Percentiles rank a stretch among this genome's conserved stretches.
phyloP scores from a whole-genome alignment of 64 coral and sea anemone genomes.

The Platygyra sinensis region DNA sequence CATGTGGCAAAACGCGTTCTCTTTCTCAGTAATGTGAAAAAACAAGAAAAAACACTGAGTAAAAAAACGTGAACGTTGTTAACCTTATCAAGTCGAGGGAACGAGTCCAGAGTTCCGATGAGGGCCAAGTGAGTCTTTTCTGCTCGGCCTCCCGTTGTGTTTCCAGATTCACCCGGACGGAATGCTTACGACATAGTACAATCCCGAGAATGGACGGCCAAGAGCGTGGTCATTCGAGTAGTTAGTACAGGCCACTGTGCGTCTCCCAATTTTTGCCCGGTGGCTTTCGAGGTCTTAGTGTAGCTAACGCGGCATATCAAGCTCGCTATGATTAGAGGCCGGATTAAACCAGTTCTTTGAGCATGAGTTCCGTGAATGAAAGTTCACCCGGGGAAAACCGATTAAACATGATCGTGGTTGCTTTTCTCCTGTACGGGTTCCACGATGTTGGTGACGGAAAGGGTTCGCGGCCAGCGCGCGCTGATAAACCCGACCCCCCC shows the following conservation, averaged over 20 bases:
- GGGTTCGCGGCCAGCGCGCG: slow-evolving; percentile 18
- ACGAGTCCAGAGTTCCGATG: slow-evolving; percentile 49
- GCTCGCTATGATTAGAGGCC: slow-evolving; percentile 56
- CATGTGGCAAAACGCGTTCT: no score
- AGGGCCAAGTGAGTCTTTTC: neutral
- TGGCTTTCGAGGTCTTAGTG: slow-evolving; percentile 38
- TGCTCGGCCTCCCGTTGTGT: neutral
- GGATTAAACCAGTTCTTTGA: slow-evolving; percentile 53
- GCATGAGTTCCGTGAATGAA: slow-evolving; percentile 63
- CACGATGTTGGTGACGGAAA: slow-evolving; percentile 19
- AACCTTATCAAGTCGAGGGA: slow-evolving; percentile 65
- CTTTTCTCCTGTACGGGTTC: slow-evolving; percentile 24
- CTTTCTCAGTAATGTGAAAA: neutral
- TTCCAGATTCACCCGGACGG: slow-evolving; percentile 17
- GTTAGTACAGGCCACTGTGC: slow-evolving; percentile 43
- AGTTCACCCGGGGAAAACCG: slow-evolving; percentile 61
- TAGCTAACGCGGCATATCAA: slow-evolving; percentile 47
- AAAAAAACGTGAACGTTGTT: neutral
- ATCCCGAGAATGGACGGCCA: slow-evolving; percentile 57
- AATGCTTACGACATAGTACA: slow-evolving; percentile 33
- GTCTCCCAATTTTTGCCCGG: slow-evolving; percentile 52
- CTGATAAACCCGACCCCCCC: slow-evolving; percentile 42
- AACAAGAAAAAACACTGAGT: neutral
- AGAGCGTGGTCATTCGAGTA: slow-evolving; percentile 33
- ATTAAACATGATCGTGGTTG: slow-evolving; percentile 49